A percentile compares a stretch with the other conserved stretches of the same genome.
These are phyloP conservation scores for Penaeus vannamei DNA, from an alignment of 1,140 invertebrate species.

Conservation along the genomic window DNA sequence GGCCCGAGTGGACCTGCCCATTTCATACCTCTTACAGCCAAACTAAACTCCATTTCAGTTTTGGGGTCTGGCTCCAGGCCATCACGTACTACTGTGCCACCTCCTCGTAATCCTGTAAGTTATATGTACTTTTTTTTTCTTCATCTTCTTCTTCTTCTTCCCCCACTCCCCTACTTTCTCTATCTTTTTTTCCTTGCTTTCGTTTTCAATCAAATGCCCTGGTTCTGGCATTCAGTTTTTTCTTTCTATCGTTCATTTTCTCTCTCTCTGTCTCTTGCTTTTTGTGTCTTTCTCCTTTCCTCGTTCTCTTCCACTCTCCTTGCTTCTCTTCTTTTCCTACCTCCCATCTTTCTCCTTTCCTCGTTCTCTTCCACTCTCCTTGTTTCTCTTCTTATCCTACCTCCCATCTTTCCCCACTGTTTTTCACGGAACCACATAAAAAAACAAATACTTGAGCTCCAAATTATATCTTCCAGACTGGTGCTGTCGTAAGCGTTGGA, in stretches of 20 bases:
- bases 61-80: conserved; percentile 48
- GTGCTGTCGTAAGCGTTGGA: conserved; percentile 30
- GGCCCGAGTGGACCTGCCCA: conserved; percentile 46
- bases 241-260: no score
- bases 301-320: no score
- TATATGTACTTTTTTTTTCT: not conserved
- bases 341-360: no score
- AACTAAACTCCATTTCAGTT: conserved; percentile 50
- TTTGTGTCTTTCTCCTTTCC: no score
- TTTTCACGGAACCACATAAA: not conserved
- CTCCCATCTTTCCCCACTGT: not conserved
- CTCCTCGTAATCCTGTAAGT: conserved; percentile 33
- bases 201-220: no score
- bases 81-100: conserved; percentile 27
- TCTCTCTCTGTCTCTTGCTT: no score
- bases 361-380: no score
- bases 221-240: no score
- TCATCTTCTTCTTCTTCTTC: no score
- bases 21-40: conserved; percentile 54
- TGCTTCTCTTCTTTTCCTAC: no score
- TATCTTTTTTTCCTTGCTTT: no score
- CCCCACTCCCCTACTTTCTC: no score
- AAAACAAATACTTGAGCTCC: conserved; percentile 17
- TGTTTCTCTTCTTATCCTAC: not conserved
- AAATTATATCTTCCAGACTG: conserved; percentile 19